A percentile compares a stretch with the other conserved stretches of the same genome.
These are phyloP conservation scores for Xiphophorus birchmanni DNA, from an alignment of 2,797 vertebrate genomes.

Conservation along the genomic window DNA sequence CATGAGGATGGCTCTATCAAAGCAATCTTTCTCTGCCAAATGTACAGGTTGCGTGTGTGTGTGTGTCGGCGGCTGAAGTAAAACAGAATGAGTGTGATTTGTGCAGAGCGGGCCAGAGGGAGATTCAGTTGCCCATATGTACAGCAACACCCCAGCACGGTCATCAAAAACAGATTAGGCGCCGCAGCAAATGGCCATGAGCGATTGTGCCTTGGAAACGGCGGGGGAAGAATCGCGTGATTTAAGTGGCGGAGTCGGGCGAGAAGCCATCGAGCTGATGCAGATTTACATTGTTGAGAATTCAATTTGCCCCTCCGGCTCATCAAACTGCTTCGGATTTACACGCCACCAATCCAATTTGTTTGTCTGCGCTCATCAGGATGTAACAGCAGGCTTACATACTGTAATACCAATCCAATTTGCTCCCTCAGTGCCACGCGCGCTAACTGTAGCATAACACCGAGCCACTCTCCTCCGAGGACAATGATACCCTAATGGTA, in stretches of 20 bases:
- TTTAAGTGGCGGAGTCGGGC: constrained; percentile 75
- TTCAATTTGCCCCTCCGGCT: constrained; percentile 85
- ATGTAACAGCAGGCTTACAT: constrained; percentile 61
- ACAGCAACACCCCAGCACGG: constrained; percentile 66
- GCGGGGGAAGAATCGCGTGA: constrained; percentile 83
- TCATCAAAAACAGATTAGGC: constrained; percentile 89
- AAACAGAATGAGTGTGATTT: constrained; percentile 25
- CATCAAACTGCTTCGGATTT: constrained; percentile 86
- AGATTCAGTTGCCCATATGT: constrained; percentile 78
- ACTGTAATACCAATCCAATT: constrained; percentile 89
- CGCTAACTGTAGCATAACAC: constrained; percentile 69
- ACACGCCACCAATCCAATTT: constrained; percentile 90
- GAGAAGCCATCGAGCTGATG: constrained; percentile 84
- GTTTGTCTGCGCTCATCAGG: constrained; percentile 81
- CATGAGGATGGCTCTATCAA: constrained; percentile 73
- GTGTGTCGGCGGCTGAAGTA: not conserved
- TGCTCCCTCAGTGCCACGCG: constrained; percentile 83
- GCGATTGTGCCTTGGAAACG: constrained; percentile 76
- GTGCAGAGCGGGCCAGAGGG: constrained; percentile 39
- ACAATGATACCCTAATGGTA: constrained; percentile 55
- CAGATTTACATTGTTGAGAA: constrained; percentile 90
- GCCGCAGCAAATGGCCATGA: constrained; percentile 82
- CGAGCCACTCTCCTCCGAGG: constrained; percentile 36
- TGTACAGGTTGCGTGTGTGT: constrained; percentile 46
- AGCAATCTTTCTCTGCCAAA: constrained; percentile 60